These are phyloP conservation scores for Centrocercus urophasianus DNA, from an alignment of 2,113 vertebrate genomes.

Conservation along the genomic window DNA sequence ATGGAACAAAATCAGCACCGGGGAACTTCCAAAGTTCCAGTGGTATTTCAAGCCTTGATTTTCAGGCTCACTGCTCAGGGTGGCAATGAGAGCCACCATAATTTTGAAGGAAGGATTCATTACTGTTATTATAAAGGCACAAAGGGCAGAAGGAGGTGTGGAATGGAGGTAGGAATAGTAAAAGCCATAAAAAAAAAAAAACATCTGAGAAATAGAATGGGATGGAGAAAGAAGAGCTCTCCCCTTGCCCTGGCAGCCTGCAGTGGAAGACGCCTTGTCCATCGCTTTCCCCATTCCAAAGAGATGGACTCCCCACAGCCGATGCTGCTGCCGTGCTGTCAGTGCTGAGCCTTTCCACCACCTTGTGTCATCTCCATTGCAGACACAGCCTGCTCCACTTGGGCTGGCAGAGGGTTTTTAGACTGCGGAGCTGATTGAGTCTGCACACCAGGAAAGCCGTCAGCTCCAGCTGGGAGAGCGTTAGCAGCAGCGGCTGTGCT, in stretches of 20 bases:
- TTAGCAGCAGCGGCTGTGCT: neutral
- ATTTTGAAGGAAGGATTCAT: constrained; percentile 67
- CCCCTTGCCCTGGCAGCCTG: neutral
- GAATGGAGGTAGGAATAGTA: neutral
- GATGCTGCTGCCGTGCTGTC: neutral
- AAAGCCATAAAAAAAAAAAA: neutral
- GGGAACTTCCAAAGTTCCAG: constrained; percentile 57
- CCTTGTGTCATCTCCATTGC: neutral
- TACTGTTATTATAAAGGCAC: constrained; percentile 32
- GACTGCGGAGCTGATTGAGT: neutral
- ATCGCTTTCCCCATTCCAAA: neutral
- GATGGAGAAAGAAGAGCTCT: neutral
- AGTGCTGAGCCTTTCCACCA: neutral
- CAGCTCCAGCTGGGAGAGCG: neutral
- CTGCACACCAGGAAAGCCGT: fast-evolving
- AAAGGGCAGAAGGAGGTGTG: neutral
- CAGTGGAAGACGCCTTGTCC: neutral
- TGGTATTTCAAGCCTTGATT: constrained; percentile 60
- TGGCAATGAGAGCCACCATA: constrained; percentile 50
- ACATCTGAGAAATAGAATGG: neutral
- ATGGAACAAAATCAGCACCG: constrained; percentile 4
- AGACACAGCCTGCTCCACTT: neutral
- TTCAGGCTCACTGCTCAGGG: constrained; percentile 61
- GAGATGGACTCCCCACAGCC: neutral
- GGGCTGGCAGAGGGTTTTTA: fast-evolving